Percentiles rank a stretch among this genome's conserved stretches.
phyloP scores from a whole-genome alignment of 2,113 vertebrate genomes.

The Tragelaphus strepsiceros region DNA sequence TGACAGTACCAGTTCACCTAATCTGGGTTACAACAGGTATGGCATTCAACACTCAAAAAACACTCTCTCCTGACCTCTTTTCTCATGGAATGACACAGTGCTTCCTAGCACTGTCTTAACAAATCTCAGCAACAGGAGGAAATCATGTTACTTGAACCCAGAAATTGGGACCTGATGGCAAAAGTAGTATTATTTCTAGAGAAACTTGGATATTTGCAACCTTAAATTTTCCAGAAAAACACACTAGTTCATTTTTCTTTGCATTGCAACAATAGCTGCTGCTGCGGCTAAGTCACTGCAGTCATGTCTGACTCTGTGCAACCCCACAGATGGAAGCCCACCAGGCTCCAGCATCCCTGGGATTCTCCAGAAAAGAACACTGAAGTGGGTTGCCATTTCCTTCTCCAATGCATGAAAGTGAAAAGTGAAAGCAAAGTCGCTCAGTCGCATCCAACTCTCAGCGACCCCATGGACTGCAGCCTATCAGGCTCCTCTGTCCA shows the following conservation, averaged over 20 bases:
- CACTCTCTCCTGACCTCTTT: not conserved
- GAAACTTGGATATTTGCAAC: not conserved
- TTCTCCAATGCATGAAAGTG: too few relatives aligned
- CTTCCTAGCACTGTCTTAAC: not conserved
- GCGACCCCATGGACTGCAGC: too few relatives aligned
- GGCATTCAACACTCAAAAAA: not conserved
- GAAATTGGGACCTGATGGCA: not conserved
- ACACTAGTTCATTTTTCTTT: not conserved
- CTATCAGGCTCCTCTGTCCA: too few relatives aligned
- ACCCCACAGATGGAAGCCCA: too few relatives aligned
- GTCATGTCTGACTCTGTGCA: too few relatives aligned
- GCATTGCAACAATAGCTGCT: not conserved
- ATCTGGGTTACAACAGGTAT: not conserved
- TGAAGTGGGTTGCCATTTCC: too few relatives aligned
- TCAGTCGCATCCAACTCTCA: too few relatives aligned
- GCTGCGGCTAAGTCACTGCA: too few relatives aligned
- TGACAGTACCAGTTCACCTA: not conserved
- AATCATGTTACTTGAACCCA: not conserved
- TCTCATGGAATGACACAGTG: not conserved
- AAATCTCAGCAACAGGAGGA: not conserved
- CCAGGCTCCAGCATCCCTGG: too few relatives aligned
- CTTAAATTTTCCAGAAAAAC: not conserved
- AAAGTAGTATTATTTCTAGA: not conserved
- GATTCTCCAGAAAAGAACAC: too few relatives aligned
- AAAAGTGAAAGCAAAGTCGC: too few relatives aligned